Evolutionary conservation across 2,113 vertebrate species (phyloP).

Genomic region (Platysternon megacephalum): DNA sequence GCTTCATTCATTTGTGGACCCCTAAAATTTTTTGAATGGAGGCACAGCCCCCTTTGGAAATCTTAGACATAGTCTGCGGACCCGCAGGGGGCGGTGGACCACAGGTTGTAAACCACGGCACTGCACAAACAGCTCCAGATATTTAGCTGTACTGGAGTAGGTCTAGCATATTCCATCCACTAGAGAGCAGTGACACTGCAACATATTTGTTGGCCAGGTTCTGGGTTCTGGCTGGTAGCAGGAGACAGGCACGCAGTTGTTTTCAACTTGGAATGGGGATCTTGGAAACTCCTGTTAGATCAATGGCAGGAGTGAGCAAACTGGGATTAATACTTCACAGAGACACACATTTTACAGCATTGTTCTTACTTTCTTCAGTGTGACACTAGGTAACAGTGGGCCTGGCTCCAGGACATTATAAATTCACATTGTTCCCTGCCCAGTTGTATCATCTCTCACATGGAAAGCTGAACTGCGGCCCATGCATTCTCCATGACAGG

Average conservation of each 20-base stretch:
- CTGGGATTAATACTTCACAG: fast-evolving
- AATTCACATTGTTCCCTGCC: fast-evolving
- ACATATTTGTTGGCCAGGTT: background rate
- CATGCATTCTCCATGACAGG: background rate
- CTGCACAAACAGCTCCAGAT: background rate
- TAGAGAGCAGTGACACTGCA: background rate
- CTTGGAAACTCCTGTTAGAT: background rate
- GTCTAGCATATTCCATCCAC: background rate
- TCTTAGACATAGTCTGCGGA: too few relatives aligned
- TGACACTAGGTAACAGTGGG: background rate
- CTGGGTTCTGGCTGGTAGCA: background rate
- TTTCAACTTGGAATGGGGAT: background rate
- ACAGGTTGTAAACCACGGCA: background rate
- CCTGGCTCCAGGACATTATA: fast-evolving
- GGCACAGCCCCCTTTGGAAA: too few relatives aligned
- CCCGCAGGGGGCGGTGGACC: background rate
- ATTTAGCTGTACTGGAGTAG: too few relatives aligned
- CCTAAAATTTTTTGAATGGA: background rate
- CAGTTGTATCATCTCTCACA: fast-evolving
- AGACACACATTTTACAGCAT: fast-evolving
- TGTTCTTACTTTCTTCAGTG: background rate
- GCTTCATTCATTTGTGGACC: background rate
- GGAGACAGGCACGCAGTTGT: background rate
- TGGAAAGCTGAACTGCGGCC: background rate
- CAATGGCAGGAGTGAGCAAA: background rate